These are phyloP conservation scores for Zosterops borbonicus DNA, from an alignment of 2,113 vertebrate genomes.

Conservation along the genomic window DNA sequence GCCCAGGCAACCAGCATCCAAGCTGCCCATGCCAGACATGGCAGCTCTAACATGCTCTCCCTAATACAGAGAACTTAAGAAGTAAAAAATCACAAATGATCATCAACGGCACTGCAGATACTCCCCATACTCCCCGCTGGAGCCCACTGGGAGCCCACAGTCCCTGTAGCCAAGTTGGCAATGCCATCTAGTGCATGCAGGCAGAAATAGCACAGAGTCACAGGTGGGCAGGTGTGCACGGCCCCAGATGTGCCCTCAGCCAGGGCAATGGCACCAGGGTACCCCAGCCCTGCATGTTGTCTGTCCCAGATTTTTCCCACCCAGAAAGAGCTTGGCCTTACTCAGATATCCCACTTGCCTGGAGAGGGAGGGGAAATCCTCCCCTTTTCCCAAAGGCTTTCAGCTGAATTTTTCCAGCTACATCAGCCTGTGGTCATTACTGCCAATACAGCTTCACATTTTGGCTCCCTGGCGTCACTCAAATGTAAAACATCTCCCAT, in stretches of 20 bases:
- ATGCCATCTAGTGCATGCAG: constrained; percentile 77
- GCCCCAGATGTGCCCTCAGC: not conserved
- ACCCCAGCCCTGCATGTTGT: not conserved
- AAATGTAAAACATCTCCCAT: constrained; percentile 40
- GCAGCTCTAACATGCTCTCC: not conserved
- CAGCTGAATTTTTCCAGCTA: not conserved
- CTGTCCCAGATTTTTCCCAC: not conserved
- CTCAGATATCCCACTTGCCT: not conserved
- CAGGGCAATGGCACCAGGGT: not conserved
- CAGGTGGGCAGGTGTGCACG: not conserved
- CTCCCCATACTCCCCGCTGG: rapidly evolving
- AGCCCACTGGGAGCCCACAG: not conserved
- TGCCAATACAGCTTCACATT: not conserved
- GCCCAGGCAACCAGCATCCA: not conserved
- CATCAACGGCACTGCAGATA: not conserved
- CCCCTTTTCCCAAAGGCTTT: not conserved
- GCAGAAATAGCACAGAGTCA: constrained; percentile 52
- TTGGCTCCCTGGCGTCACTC: constrained; percentile 29
- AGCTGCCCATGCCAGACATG: rapidly evolving
- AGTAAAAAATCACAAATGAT: not conserved
- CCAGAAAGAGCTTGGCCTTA: not conserved
- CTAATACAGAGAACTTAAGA: not conserved
- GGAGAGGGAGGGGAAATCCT: not conserved
- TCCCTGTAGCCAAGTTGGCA: constrained; percentile 66
- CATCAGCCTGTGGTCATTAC: not conserved